Base-by-base conservation (phyloP, 2,797 vertebrate genomes). In the Dromococcyx pavoninus region DNA sequence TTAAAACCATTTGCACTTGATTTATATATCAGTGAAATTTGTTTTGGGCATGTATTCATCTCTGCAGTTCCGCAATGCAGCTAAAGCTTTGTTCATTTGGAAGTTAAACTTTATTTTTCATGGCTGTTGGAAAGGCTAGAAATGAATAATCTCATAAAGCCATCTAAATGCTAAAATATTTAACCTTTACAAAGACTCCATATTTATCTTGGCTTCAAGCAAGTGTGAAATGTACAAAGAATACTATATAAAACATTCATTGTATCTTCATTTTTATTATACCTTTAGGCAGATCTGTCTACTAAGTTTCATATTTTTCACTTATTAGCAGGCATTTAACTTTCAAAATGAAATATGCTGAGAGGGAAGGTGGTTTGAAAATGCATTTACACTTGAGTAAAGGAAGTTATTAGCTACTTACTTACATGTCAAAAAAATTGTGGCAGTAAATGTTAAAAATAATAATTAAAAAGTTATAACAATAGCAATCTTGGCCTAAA, bases 91-190 rank as follows among this genome's bases (percentile, higher is more conserved):
- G 64, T 91, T 93, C 94, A 62, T 28, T 23, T 91, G 91, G 93
- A 96, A 62, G 85, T 96, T 95, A 96, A 96, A 88, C 35, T 93
- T 88, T 85, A 89, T 83, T 96, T 77, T 96, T 95, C 89, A 73
- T 73, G 82, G 46, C 21, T 85, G 19, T 30, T 93, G 32, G 56
- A 89, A 77, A 87, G 60, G 43, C 88, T 94, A 85, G 74, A 96
- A 97, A 97, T 95, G 94, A 97, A 93, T 94, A 87, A 75, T 96
- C 54, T 95, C 39, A 56, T 82, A 87, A 96, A 95, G 50, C 81
- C 50, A 94, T 81, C 92, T 91, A 96, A 94, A 97, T 97, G 78
- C 78, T 96, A 93, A 96, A 97, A 89, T 89, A 65, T 95, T 93
- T 96, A 96, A 96, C 88, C 75, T 96, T 95, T 93, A 92, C 67